Base-by-base conservation (phyloP, 2,888 invertebrate genomes). In the Mesoligia furuncula region DNA sequence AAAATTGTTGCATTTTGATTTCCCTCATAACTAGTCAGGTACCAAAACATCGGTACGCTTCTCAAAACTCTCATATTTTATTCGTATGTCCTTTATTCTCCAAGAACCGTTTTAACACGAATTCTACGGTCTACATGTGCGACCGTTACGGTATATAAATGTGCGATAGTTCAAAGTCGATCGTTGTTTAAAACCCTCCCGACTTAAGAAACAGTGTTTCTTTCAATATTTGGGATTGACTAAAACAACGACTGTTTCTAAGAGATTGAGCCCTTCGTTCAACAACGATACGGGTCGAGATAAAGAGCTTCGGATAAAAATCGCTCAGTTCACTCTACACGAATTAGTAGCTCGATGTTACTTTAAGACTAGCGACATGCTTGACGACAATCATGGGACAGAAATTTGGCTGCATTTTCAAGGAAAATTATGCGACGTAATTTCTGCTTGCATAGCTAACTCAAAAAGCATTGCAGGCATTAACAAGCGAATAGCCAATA, bases 241-340 rank as follows among this genome's bases (percentile, higher is more conserved):
- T 79, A 48, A 79, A 73, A 64, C 15, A 75, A 36, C 13, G 51
- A 73, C 67, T 73, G 48, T 77, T 84, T 84, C 15, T 77, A 75
- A 69, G 48, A 73, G 69, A 86, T 77, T 66, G 20, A 36, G 57
- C 24, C 15, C 24, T 80, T 64, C 67, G 9, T 68, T 75, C 65
- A 57, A 61, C 59, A 76, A 59, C n/a, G 73, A 73, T 86, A 79
- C 51, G 64, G 61, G 39, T 74, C 7, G 31, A 31, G 57, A 84
- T 73, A 67, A 61, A 69, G 74, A 61, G 48, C 27, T 66, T 65
- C 4, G 51, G 74, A 74, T 82, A 27, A 51, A 77, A 82, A 66
- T 59, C 24, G 36, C 70, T 62, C n/a, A 24, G 17, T 74, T 81
- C 68, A 65, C 68, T 79, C 59, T 61, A 61, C 66, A 36, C n/a